These are phyloP conservation scores for Lophius piscatorius DNA, from an alignment of 2,113 vertebrate genomes.

Conservation along the genomic window DNA sequence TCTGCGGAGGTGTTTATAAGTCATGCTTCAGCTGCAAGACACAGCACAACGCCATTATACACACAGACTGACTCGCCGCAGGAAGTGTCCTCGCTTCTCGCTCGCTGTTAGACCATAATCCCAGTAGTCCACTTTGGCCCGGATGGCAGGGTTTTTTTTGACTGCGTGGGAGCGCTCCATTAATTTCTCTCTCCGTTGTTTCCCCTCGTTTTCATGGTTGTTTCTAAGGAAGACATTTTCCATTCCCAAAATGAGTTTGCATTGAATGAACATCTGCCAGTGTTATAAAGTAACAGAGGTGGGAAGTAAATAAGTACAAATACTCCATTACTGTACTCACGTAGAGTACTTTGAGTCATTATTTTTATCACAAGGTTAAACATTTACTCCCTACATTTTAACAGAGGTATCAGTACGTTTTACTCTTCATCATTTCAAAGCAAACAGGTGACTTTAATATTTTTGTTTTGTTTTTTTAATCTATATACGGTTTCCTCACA, in stretches of 20 bases:
- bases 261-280: conserved; percentile 14
- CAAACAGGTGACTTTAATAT: too few relatives aligned
- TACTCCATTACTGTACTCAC: too few relatives aligned
- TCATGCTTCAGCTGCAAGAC: conserved; percentile 27
- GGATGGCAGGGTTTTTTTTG: conserved; percentile 53
- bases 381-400: too few relatives aligned
- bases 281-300: too few relatives aligned
- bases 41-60: conserved; percentile 24
- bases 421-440: too few relatives aligned
- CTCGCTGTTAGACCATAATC: conserved; percentile 39
- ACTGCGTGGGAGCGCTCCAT: conserved; percentile 34
- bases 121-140: conserved; percentile 33
- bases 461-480: too few relatives aligned
- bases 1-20: conserved; percentile 35
- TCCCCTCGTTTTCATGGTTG: conserved; percentile 59
- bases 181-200: conserved; percentile 65
- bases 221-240: conserved; percentile 74
- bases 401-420: too few relatives aligned
- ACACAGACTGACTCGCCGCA: conserved; percentile 38
- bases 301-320: too few relatives aligned
- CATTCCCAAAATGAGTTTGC: conserved; percentile 27
- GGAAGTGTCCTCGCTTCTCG: conserved; percentile 34
- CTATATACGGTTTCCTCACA: too few relatives aligned
- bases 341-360: too few relatives aligned
- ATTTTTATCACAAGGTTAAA: too few relatives aligned